Evolutionary conservation across 2,888 invertebrate genomes (phyloP).

Genomic region (Acanthacorydalis orientalis): DNA sequence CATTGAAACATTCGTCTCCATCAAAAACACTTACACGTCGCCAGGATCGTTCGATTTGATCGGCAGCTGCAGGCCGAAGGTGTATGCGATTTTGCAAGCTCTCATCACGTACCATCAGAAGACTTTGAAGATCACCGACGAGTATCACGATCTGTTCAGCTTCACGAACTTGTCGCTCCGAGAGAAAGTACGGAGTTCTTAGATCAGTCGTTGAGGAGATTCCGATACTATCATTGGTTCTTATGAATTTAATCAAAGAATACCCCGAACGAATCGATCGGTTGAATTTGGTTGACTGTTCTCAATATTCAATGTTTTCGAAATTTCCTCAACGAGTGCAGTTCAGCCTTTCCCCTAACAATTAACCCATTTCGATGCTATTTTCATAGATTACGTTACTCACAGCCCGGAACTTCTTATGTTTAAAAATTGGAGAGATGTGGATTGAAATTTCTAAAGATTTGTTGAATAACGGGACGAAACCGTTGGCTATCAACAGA

Average conservation of each 20-base stretch:
- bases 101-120: constrained; percentile 19
- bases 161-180: constrained; percentile 7
- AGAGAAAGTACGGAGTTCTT: no score
- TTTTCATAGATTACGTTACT: constrained; percentile 24
- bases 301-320: no score
- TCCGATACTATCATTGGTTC: no score
- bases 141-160: constrained; percentile 23
- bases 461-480: constrained; percentile 20
- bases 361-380: not conserved
- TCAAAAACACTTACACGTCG: constrained; percentile 17
- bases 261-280: no score
- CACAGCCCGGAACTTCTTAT: constrained; percentile 26
- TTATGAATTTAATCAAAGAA: no score
- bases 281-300: no score
- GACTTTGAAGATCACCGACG: constrained; percentile 19
- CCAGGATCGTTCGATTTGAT: constrained; percentile 24
- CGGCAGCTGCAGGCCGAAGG: constrained; percentile 27
- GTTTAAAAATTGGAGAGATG: constrained; percentile 26
- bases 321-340: no score
- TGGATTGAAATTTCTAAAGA: constrained; percentile 26
- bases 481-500: constrained; percentile 22
- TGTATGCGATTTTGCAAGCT: constrained; percentile 26
- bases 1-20: constrained; percentile 16
- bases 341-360: no score
- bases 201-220: no score